Evolutionary conservation across 2,113 vertebrate genomes (phyloP).

Genomic region (Ascaphus truei): DNA sequence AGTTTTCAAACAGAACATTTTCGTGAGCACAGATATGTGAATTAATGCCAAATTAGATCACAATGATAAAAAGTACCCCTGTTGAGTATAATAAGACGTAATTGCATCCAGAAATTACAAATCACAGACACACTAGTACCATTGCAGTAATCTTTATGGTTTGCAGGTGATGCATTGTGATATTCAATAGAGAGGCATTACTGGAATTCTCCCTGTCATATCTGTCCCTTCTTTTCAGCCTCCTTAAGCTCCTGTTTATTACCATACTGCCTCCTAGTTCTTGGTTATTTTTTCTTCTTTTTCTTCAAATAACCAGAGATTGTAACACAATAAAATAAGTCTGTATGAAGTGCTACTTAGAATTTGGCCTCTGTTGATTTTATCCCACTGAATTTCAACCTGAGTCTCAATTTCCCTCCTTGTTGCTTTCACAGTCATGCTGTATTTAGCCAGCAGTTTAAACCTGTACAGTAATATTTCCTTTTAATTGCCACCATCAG

Average conservation of each 20-base stretch:
- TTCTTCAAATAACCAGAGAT: neutral
- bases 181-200: no score
- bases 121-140: no score
- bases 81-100: no score
- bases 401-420: neutral
- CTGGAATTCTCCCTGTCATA: no score
- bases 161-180: no score
- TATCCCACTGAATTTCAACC: neutral
- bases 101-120: no score
- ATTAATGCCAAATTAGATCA: no score
- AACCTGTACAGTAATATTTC: neutral
- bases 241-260: neutral
- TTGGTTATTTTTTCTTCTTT: neutral
- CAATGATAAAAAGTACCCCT: no score
- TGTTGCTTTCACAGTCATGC: neutral
- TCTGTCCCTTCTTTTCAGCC: neutral
- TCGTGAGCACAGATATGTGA: no score
- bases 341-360: neutral
- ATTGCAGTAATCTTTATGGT: no score
- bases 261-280: neutral
- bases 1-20: no score
- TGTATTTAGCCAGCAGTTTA: neutral
- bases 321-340: neutral
- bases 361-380: slow-evolving; percentile 12
- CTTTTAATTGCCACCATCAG: slow-evolving; percentile 4